Percentiles rank a stretch among this genome's conserved stretches.
Evolutionary conservation across 2,888 invertebrate genomes (phyloP).

Genomic region (Lepidochitona cinerea): DNA sequence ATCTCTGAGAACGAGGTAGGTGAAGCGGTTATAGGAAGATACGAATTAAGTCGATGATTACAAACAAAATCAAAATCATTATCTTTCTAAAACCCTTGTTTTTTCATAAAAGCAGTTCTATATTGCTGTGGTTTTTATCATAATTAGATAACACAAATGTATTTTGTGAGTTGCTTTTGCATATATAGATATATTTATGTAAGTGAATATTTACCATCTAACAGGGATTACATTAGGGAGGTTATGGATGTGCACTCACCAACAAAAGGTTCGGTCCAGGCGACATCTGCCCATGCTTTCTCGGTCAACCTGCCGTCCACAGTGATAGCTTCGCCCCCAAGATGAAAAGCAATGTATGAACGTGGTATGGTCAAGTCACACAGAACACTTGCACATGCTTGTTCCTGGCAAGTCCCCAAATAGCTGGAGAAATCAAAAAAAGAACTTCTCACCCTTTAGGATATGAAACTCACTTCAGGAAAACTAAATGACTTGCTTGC

Average conservation of each 20-base stretch:
- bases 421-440: slow-evolving; percentile 19
- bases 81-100: too few relatives aligned
- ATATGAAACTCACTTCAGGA: neutral
- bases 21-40: too few relatives aligned
- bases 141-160: too few relatives aligned
- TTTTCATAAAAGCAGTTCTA: too few relatives aligned
- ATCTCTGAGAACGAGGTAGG: too few relatives aligned
- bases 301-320: slow-evolving; percentile 54
- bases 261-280: slow-evolving; percentile 41
- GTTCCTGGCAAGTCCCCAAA: slow-evolving; percentile 22
- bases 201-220: neutral
- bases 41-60: too few relatives aligned
- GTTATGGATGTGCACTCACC: slow-evolving; percentile 27
- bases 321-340: slow-evolving; percentile 39
- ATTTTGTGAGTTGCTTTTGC: too few relatives aligned
- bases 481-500: too few relatives aligned
- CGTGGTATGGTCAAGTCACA: slow-evolving; percentile 42
- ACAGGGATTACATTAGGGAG: neutral
- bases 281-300: slow-evolving; percentile 49
- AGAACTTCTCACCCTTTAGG: neutral
- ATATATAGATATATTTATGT: neutral
- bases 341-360: slow-evolving; percentile 49
- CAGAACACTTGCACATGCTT: slow-evolving; percentile 33
- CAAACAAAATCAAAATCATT: too few relatives aligned
- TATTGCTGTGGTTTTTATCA: too few relatives aligned